Evolutionary conservation across 2,113 vertebrate genomes (phyloP), one percentile per base, ranked within the genome.

Genomic region (Triplophysa dalaica): DNA sequence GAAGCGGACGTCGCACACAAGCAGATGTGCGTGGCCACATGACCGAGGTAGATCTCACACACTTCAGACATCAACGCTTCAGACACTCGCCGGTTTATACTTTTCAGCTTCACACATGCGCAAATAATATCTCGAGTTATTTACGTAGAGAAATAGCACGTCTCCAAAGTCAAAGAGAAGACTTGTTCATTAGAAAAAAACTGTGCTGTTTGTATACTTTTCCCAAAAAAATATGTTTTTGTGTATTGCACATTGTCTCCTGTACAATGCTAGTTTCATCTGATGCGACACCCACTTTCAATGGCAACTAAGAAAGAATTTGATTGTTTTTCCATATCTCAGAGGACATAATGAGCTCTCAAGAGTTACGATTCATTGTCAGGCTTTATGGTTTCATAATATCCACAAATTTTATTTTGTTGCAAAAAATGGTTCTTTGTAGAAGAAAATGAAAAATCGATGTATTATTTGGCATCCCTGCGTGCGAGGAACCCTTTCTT

Each of bases 1-100:
- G 33, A 62, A 12, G 29, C 68, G 66, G 70, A 45, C 24, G 56
- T 69, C 21, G 33, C 81, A 82, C 81, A 52, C 68, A 79, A 81
- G 21, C 41, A 72, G 9, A 62, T 33, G 45, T 21, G 80, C 43
- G 67, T 67, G 76, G 10, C 41, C 24, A 45, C 83, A 75, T 41
- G 26, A 75, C 41, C 56, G 70, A 81, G 62, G 62, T 33, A 68
- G 69, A 26, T 33, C 43, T 66, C 75, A 41, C 48, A 63, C 60
- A 45, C 70, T 68, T 60, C 24, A 75, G 54, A 68, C 70, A 54
- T 26, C 43, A 26, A 29, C 14, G 62, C 50, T 56, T 80, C 78
- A 65, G n/a, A 60, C 29, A 13, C 8, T 72, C 33, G 24, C 50
- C 29, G 63, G 29, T 56, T 73, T 33, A 58, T 58, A 56, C 6